phyloP scores from a whole-genome alignment of 2,797 vertebrate species.

The Prunella strophiata region DNA sequence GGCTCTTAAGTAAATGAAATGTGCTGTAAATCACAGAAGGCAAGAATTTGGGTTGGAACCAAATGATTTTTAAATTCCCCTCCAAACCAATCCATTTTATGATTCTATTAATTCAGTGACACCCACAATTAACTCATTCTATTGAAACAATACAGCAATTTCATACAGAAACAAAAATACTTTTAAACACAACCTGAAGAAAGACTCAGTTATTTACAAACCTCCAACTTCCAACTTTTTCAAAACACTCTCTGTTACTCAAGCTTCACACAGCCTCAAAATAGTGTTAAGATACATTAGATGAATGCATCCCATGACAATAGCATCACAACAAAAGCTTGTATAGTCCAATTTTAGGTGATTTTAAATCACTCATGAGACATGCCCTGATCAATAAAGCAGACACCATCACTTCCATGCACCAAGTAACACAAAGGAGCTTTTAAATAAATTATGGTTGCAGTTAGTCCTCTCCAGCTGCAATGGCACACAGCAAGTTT shows the following conservation, averaged over 20 bases:
- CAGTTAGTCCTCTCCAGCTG: neutral
- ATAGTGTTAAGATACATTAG: neutral
- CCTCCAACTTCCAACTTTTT: neutral
- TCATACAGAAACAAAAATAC: neutral
- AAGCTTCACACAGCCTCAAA: neutral
- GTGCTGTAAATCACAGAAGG: neutral
- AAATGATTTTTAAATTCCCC: neutral
- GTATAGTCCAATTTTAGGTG: neutral
- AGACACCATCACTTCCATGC: fast-evolving
- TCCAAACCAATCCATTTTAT: neutral
- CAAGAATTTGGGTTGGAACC: neutral
- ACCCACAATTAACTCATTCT: neutral
- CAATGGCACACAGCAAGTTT: neutral
- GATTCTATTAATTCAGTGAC: neutral
- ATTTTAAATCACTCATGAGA: neutral
- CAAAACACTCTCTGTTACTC: neutral
- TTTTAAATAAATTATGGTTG: neutral
- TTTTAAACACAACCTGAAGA: neutral
- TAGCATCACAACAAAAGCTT: neutral
- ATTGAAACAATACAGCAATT: neutral
- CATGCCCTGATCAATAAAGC: neutral
- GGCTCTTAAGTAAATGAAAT: neutral
- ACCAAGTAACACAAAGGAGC: neutral
- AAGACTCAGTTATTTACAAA: neutral
- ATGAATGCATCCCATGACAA: neutral